Conservation (phyloP, 2,113 vertebrate species). For the Seriola dumerili region DNA sequence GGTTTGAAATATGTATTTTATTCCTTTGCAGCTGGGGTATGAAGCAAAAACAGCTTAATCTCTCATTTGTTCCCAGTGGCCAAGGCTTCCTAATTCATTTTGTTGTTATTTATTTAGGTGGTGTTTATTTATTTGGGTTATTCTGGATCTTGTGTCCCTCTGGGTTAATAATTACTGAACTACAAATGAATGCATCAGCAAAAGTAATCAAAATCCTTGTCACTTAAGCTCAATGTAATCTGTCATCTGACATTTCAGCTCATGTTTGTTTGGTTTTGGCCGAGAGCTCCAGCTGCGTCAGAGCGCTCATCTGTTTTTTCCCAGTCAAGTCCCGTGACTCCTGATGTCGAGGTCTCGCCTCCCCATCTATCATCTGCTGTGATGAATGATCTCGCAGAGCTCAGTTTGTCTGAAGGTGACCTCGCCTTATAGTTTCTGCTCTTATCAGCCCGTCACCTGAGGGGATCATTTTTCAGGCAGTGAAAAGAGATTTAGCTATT, state of each 20-base stretch:
- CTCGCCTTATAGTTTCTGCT: conserved; percentile 45
- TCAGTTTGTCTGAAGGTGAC: conserved; percentile 68
- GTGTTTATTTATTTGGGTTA: background rate
- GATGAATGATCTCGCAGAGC: conserved; percentile 55
- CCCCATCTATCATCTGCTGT: conserved; percentile 44
- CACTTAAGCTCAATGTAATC: background rate
- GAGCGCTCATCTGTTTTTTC: conserved; percentile 37
- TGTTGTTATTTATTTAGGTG: background rate
- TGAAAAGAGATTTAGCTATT: conserved; percentile 9
- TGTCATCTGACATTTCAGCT: background rate
- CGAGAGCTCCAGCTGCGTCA: background rate
- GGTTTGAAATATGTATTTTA: background rate
- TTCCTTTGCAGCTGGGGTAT: background rate
- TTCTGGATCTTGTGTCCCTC: background rate
- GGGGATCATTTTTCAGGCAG: conserved; percentile 43
- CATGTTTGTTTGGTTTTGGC: conserved; percentile 32
- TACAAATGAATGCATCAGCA: background rate
- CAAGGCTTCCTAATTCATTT: background rate
- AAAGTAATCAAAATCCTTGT: background rate
- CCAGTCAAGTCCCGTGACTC: background rate
- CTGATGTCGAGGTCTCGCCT: conserved; percentile 27
- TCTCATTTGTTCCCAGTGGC: background rate
- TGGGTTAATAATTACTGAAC: conserved; percentile 3
- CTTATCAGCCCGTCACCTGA: conserved; percentile 54
- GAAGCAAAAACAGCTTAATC: background rate